Conservation (phyloP, 1,140 invertebrate genomes). For the Melanaphis sacchari region DNA sequence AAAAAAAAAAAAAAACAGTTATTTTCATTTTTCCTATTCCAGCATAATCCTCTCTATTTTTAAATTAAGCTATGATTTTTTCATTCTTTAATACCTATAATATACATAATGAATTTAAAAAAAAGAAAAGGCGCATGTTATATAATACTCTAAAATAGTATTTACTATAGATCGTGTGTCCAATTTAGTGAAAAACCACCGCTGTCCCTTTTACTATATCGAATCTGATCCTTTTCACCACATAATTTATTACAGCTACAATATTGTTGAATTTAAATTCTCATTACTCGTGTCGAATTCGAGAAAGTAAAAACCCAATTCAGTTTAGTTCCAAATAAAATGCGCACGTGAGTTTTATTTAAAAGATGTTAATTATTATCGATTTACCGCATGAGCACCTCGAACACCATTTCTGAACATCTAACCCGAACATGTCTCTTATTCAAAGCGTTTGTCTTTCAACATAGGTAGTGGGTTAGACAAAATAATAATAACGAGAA, state of each 20-base stretch:
- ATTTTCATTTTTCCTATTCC: no score
- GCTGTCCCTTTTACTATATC: no score
- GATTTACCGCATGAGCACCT: background rate
- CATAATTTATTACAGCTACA: background rate
- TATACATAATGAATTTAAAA: background rate
- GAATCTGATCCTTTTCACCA: background rate
- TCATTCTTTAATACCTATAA: no score
- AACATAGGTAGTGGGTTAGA: background rate
- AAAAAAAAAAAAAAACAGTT: no score
- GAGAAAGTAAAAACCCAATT: background rate
- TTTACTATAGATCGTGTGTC: background rate
- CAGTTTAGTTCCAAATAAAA: background rate
- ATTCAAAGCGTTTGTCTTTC: background rate
- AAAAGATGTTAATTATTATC: slow-evolving; percentile 6
- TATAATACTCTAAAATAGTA: background rate
- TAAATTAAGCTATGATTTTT: no score
- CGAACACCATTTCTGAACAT: no score
- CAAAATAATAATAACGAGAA: background rate
- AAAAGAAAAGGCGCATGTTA: background rate
- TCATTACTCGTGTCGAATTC: background rate
- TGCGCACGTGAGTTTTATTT: background rate
- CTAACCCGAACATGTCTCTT: background rate
- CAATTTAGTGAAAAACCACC: no score
- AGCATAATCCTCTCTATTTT: no score
- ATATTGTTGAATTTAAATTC: background rate